Base-by-base conservation (phyloP, 2,888 invertebrate species). In the Calliopum simillimum region DNA sequence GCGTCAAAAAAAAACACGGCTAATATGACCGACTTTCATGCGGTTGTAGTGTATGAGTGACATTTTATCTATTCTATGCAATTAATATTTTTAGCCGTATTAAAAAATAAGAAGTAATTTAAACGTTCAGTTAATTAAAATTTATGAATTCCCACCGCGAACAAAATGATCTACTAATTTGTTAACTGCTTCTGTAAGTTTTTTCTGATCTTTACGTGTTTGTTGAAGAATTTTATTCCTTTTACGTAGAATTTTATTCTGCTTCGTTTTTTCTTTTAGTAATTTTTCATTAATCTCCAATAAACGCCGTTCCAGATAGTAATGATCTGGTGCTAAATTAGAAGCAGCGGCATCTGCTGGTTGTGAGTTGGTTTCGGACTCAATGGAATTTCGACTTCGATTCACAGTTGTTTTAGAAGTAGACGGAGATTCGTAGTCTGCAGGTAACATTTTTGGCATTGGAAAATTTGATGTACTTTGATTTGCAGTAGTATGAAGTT, bases 191-290 rank as follows among this genome's bases (percentile, higher is more conserved):
- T 67, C 67, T n/a, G 67, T 67, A 13, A 59, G 67, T 14, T 59
- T 67, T 33, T 49, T 58, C 47, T 67, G 67, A 8, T 67, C 67
- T 51, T 59, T 67, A 49, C 67, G 67, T 1, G 67, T 41, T 43
- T 67, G 67, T 43, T 59, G 47, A 1, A 67, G 43, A 11, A 67
- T 41, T 21, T 59, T 67, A 16, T 67, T 67, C 47, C 49, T 67
- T 41, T 49, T 67, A 16, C 67, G 67, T 41, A 67, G 41, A 13
- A 59, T 59, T 47, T 59, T 58, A 6, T 25, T 59, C 49, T 67
- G 67, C 59, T 67, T 67, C 4, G 49, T 23, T 41, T 67, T 67
- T 51, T 67, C 67, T 51, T 67, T 67, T 11, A 67, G 41, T 51
- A 67, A 21, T 21, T 67, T 67, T 23, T 67, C 59, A 41, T 49